A percentile compares a stretch with the other conserved stretches of the same genome.
phyloP scores from a whole-genome alignment of 2,888 invertebrate genomes.

The Smittia sp. region DNA sequence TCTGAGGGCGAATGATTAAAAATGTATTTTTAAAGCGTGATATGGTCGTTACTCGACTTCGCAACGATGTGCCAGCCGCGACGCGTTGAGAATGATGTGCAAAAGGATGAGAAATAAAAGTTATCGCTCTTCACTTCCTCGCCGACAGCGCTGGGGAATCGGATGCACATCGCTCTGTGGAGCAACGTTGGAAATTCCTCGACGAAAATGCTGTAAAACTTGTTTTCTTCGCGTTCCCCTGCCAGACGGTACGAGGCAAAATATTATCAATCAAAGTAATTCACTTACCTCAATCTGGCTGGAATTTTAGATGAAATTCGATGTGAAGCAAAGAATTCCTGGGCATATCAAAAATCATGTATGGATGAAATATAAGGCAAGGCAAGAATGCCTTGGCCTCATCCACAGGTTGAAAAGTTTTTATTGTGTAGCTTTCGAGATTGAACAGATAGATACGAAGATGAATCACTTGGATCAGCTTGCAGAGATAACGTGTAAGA shows the following conservation, averaged over 20 bases:
- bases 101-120: constrained; percentile 15
- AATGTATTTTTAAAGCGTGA: constrained; percentile 39
- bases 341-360: background rate
- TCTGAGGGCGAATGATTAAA: constrained; percentile 28
- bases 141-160: constrained; percentile 11
- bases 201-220: too few relatives aligned
- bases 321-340: background rate
- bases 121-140: constrained; percentile 22
- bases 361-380: too few relatives aligned
- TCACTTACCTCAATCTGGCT: background rate
- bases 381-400: too few relatives aligned
- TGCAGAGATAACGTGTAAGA: too few relatives aligned
- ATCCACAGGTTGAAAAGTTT: too few relatives aligned
- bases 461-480: too few relatives aligned
- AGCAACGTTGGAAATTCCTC: too few relatives aligned
- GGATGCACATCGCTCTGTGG: background rate
- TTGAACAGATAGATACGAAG: too few relatives aligned
- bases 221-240: too few relatives aligned
- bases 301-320: background rate
- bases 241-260: too few relatives aligned
- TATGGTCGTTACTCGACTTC: constrained; percentile 9
- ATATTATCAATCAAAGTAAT: background rate
- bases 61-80: too few relatives aligned
- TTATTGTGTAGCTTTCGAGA: too few relatives aligned
- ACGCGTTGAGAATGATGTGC: background rate